Evolutionary conservation across 92 coral and sea anemone species (phyloP).

Genomic region (Phenganax subtilis): DNA sequence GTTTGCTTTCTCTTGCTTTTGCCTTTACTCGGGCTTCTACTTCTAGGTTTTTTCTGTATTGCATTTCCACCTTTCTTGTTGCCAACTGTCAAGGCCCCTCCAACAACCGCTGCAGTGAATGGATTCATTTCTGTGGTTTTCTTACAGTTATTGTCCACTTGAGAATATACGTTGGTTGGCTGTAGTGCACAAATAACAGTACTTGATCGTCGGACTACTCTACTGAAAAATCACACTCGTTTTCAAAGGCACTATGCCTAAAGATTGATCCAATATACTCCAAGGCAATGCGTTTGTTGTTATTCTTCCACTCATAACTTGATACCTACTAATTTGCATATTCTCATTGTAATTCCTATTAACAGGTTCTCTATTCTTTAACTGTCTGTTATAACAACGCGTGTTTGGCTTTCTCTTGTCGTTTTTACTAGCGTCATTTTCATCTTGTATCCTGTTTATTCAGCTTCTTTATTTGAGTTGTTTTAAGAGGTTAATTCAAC

Average conservation of each 20-base stretch:
- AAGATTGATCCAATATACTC: no score
- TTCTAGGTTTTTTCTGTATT: not conserved
- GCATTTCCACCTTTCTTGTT: not conserved
- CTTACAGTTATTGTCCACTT: not conserved
- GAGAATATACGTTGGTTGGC: no score
- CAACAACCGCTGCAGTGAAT: slow-evolving; percentile 17
- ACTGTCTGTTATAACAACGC: not conserved
- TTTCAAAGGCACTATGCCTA: no score
- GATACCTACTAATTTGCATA: not conserved
- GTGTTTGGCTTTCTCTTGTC: not conserved
- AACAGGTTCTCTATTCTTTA: slow-evolving; percentile 1
- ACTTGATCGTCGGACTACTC: no score
- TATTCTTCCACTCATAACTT: no score
- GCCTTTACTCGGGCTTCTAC: not conserved
- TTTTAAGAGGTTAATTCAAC: no score
- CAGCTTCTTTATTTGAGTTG: no score
- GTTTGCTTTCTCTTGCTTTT: not conserved
- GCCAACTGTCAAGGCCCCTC: slow-evolving; percentile 8
- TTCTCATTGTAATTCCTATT: not conserved
- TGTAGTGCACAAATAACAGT: no score
- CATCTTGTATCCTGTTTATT: no score
- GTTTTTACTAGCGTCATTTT: not conserved
- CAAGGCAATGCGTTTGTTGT: no score
- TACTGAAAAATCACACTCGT: no score
- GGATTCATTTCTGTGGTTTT: slow-evolving; percentile 4